A percentile compares a stretch with the other conserved stretches of the same genome.
Evolutionary conservation across 92 coral and sea anemone genomes (phyloP).

Genomic region (Actinostola sp.): DNA sequence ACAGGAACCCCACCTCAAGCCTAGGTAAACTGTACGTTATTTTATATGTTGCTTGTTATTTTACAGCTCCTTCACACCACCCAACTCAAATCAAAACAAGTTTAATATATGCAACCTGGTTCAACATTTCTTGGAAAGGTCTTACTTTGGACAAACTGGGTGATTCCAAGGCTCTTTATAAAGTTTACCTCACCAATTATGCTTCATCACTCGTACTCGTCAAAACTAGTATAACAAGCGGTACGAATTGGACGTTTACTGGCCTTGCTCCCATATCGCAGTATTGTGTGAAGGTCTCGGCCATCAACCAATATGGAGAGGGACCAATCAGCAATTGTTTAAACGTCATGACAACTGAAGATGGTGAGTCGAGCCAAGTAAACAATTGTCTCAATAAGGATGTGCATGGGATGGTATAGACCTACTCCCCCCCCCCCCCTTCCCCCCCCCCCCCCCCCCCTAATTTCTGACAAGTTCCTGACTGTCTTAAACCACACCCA

Average conservation of each 20-base stretch:
- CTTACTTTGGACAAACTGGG: neutral
- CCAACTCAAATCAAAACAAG: neutral
- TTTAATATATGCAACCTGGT: neutral
- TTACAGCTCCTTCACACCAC: neutral
- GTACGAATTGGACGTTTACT: neutral
- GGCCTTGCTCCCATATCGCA: constrained; percentile 8
- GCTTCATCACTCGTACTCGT: neutral
- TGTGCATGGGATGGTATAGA: no score
- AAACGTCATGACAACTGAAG: constrained; percentile 19
- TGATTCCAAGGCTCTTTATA: neutral
- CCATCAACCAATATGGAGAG: constrained; percentile 40
- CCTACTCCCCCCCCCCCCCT: no score
- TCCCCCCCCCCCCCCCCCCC: no score
- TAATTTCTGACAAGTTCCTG: no score
- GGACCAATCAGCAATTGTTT: constrained; percentile 33
- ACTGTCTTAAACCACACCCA: no score
- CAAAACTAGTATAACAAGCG: neutral
- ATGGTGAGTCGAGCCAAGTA: constrained; percentile 7
- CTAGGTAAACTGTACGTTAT: no score
- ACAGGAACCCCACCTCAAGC: no score
- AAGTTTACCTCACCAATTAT: neutral
- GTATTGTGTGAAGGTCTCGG: constrained; percentile 39
- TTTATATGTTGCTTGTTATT: neutral
- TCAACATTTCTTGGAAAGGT: neutral
- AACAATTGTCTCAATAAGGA: neutral